Percentiles rank a stretch among this genome's conserved stretches.
These are phyloP conservation scores for Nyctereutes procyonoides DNA, from an alignment of 2,113 vertebrate genomes.

Conservation along the genomic window DNA sequence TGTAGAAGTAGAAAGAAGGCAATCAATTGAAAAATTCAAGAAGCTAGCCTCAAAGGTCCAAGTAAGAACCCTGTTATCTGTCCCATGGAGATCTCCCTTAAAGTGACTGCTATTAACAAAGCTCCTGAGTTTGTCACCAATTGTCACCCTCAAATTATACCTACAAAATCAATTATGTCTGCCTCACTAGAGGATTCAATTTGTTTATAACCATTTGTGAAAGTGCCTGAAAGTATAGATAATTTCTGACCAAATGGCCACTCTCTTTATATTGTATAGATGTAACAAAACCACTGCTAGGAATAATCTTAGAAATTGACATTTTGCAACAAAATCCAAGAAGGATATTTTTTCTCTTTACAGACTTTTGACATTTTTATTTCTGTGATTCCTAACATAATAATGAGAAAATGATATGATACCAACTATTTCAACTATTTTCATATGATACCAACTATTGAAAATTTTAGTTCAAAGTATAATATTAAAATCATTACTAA, in stretches of 20 bases:
- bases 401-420: neutral
- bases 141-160: neutral
- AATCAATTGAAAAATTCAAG: neutral
- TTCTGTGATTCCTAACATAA: neutral
- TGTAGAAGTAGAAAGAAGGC: neutral
- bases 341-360: neutral
- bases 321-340: neutral
- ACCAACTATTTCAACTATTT: neutral
- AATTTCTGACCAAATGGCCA: neutral
- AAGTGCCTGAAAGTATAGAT: neutral
- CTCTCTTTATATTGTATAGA: neutral
- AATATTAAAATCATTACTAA: neutral
- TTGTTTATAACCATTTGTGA: neutral
- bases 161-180: neutral
- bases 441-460: neutral
- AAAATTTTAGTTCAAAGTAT: neutral
- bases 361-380: neutral
- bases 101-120: neutral
- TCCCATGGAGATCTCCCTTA: neutral
- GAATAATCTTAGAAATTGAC: neutral
- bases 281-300: neutral
- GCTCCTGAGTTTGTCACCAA: neutral
- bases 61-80: neutral
- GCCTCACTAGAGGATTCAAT: neutral
- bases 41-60: neutral